Percentiles rank a stretch among this genome's conserved stretches.
phyloP scores from a whole-genome alignment of 1,140 invertebrate genomes.

The Polypedilum pembai region DNA sequence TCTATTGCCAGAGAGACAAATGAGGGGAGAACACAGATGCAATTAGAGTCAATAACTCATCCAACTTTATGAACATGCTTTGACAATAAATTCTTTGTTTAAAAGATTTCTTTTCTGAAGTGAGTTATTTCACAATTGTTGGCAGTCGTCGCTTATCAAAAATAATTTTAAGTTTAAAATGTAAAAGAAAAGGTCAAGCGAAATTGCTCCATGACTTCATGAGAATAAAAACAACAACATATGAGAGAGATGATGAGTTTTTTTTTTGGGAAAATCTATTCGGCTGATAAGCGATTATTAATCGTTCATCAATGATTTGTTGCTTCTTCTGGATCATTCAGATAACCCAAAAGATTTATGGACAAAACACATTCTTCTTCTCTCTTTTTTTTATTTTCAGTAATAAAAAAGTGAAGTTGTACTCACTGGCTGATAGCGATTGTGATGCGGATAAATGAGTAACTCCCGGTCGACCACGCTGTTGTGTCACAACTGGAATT shows the following conservation, averaged over 20 bases:
- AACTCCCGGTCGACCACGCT: background rate
- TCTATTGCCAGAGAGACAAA: too few relatives aligned
- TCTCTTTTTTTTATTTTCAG: background rate
- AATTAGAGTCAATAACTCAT: too few relatives aligned
- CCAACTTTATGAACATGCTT: too few relatives aligned
- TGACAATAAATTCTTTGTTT: too few relatives aligned
- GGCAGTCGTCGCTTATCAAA: too few relatives aligned
- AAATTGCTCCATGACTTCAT: constrained; percentile 15
- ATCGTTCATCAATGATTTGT: constrained; percentile 9
- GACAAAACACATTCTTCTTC: background rate
- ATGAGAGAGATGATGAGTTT: background rate
- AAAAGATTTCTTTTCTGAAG: too few relatives aligned
- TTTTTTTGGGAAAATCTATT: background rate
- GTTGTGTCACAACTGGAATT: background rate
- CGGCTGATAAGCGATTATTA: background rate
- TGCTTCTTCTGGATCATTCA: background rate
- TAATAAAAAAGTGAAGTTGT: constrained; percentile 5
- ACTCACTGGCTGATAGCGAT: constrained; percentile 22
- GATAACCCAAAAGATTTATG: background rate
- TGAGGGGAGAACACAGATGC: too few relatives aligned
- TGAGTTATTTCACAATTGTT: too few relatives aligned
- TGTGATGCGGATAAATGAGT: background rate
- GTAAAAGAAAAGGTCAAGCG: background rate
- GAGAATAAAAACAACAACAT: too few relatives aligned
- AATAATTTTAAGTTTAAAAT: too few relatives aligned